These are phyloP conservation scores for Cyanoramphus novaezelandiae DNA, from an alignment of 2,113 vertebrate species.

Conservation along the genomic window DNA sequence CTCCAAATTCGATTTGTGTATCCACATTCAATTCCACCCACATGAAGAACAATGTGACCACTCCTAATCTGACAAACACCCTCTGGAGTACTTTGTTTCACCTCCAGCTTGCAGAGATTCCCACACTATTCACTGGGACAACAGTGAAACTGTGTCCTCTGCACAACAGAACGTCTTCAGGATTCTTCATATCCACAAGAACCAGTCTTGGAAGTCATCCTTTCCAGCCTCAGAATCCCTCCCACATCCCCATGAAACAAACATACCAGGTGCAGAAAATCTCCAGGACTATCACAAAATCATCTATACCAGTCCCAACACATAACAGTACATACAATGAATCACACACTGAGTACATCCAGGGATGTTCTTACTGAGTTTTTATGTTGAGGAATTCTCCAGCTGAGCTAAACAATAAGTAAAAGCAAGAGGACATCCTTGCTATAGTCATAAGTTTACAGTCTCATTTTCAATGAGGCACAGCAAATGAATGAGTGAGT, in stretches of 20 bases:
- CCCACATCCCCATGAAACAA: neutral
- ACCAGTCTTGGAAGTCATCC: neutral
- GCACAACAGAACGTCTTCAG: neutral
- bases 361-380: neutral
- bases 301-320: neutral
- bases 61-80: neutral
- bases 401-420: neutral
- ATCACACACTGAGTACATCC: neutral
- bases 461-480: constrained; percentile 25
- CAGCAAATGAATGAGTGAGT: constrained; percentile 13
- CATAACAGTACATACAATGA: neutral
- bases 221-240: neutral
- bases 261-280: neutral
- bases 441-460: neutral
- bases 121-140: neutral
- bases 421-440: neutral
- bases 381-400: neutral
- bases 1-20: neutral
- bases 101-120: neutral
- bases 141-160: neutral
- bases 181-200: neutral
- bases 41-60: neutral
- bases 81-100: neutral
- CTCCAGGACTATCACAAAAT: neutral
- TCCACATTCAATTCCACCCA: neutral